These are phyloP conservation scores for Apocheima hispidaria DNA, from an alignment of 2,888 invertebrate species.

Conservation along the genomic window DNA sequence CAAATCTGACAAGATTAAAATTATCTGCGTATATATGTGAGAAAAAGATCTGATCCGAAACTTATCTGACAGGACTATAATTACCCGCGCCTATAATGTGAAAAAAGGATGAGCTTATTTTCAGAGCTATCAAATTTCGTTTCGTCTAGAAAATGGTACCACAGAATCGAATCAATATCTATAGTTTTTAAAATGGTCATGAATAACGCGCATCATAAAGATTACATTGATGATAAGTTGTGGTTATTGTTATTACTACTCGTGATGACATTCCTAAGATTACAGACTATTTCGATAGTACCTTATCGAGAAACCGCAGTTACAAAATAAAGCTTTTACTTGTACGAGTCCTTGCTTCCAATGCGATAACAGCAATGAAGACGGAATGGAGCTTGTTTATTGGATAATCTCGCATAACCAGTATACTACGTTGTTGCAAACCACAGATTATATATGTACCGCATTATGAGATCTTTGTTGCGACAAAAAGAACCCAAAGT, in stretches of 20 bases:
- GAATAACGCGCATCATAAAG: slow-evolving; percentile 17
- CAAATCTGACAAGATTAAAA: too few species aligned
- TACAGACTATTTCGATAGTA: slow-evolving; percentile 35
- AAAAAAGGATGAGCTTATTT: too few species aligned
- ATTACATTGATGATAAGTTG: slow-evolving; percentile 17
- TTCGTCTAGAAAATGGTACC: too few species aligned
- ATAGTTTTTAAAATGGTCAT: slow-evolving; percentile 26
- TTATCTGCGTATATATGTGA: too few species aligned
- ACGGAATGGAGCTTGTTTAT: slow-evolving; percentile 49
- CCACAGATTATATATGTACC: too few species aligned
- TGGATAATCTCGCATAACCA: slow-evolving; percentile 50
- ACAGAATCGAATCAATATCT: too few species aligned
- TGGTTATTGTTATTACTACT: slow-evolving; percentile 20
- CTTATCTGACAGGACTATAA: too few species aligned
- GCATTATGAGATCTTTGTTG: too few species aligned
- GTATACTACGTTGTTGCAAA: slow-evolving; percentile 53
- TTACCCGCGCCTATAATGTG: too few species aligned
- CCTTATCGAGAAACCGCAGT: slow-evolving; percentile 36
- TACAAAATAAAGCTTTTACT: slow-evolving; percentile 44
- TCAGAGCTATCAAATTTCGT: too few species aligned
- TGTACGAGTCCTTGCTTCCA: slow-evolving; percentile 26
- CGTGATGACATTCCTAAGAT: slow-evolving; percentile 27
- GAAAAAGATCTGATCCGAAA: too few species aligned
- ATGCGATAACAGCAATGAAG: slow-evolving; percentile 44
- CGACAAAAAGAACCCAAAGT: too few species aligned